Base-by-base conservation (phyloP, 2,113 vertebrate genomes). In the Bambusicola thoracicus region DNA sequence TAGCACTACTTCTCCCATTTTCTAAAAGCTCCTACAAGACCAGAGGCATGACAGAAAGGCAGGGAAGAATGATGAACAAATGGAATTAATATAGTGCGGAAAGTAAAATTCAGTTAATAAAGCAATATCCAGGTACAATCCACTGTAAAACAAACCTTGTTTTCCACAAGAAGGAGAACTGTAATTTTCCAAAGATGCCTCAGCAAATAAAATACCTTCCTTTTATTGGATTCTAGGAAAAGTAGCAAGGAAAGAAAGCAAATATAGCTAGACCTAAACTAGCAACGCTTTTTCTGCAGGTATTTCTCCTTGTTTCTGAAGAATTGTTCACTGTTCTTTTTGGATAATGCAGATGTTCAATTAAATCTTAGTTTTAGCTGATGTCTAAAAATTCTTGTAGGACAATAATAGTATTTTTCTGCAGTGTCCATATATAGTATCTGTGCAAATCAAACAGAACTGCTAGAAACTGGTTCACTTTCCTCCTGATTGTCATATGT, bases 51-150 rank as follows among this genome's bases (percentile, higher is more conserved):
- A 51, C 10, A 70, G 56, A 77, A 70, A 16, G 65, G 34, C 43
- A 74, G 43, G 40, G 27, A 91, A 82, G 49, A 93, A 82, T 10
- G 12, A 73, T 29, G 36, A 84, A 58, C 0, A 1, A 79, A 70
- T 4, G 20, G 69, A 79, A 87, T 34, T 82, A 87, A 80, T 82
- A 85, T 1, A 56, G 41, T 8, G 13, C 25, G 80, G 34, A 72
- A 72, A 90, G n/a, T 77, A 81, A 13, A 85, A 83, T 61, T 75
- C 61, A 49, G 44, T 65, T 87, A 82, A 91, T 78, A 75, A 89
- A 90, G 61, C 43, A 89, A 36, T 65, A 93, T 56, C 34, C 0
- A 8, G 38, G 16, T 61, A 75, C 1, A 24, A 18, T 43, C 20
- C 36, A 53, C 34, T 1, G 1, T 59, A 78, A 89, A 80, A 24